These are phyloP conservation scores for Tridacna gigas DNA, from an alignment of 2,888 invertebrate genomes.

Conservation along the genomic window DNA sequence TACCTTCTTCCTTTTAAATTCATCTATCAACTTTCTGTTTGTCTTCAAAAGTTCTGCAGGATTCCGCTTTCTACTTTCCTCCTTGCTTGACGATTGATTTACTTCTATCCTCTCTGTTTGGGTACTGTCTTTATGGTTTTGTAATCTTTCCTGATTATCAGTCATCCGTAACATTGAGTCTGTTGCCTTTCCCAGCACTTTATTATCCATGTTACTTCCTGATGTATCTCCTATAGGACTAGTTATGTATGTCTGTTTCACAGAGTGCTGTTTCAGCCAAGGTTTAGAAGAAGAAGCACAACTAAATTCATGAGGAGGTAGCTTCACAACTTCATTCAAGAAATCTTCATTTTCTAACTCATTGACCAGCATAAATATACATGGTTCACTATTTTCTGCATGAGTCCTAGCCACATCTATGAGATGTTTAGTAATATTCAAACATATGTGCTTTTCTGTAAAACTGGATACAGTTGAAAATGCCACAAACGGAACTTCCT, in stretches of 20 bases:
- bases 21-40: conserved; percentile 75
- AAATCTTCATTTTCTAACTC: conserved; percentile 76
- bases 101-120: conserved; percentile 41
- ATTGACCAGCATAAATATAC: conserved; percentile 79
- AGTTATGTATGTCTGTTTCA: background rate
- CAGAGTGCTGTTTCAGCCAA: conserved; percentile 29
- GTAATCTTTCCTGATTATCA: conserved; percentile 38
- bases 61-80: conserved; percentile 44
- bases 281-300: conserved; percentile 58
- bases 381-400: conserved; percentile 72
- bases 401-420: conserved; percentile 71
- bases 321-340: conserved; percentile 65
- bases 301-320: conserved; percentile 71
- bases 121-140: conserved; percentile 2
- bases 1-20: conserved; percentile 72
- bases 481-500: conserved; percentile 77
- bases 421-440: conserved; percentile 78
- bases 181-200: conserved; percentile 37
- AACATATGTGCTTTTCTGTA: conserved; percentile 72
- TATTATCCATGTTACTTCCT: conserved; percentile 24
- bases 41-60: conserved; percentile 68
- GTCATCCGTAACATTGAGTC: conserved; percentile 58
- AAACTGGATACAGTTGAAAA: conserved; percentile 74
- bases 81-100: conserved; percentile 58
- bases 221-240: background rate